These are phyloP conservation scores for Fragum fragum DNA, from an alignment of 2,888 invertebrate genomes.

Conservation along the genomic window DNA sequence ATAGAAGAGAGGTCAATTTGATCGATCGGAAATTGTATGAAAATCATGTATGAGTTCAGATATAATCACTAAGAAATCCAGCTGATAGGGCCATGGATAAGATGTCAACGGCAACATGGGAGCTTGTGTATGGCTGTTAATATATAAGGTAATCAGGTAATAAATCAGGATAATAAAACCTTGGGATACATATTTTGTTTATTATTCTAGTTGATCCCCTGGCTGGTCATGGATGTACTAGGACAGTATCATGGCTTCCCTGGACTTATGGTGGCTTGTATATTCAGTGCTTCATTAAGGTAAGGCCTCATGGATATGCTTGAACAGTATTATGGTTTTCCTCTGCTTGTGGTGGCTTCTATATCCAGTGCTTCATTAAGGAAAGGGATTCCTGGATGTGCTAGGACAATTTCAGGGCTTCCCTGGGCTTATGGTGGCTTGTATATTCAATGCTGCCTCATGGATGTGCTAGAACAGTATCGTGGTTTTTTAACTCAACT, in stretches of 20 bases:
- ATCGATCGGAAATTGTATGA: no score
- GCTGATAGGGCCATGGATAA: no score
- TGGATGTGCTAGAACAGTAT: slow-evolving; percentile 74
- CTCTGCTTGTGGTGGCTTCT: slow-evolving; percentile 80
- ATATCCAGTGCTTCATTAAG: slow-evolving; percentile 76
- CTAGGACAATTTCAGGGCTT: slow-evolving; percentile 72
- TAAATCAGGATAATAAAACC: no score
- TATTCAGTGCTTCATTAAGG: no score
- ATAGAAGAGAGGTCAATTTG: no score
- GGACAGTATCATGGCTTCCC: slow-evolving; percentile 74
- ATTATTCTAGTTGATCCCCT: slow-evolving; percentile 72
- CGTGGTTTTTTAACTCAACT: slow-evolving; percentile 79
- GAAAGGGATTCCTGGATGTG: no score
- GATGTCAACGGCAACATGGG: no score
- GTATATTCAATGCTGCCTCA: slow-evolving; percentile 77
- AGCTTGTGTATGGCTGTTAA: no score
- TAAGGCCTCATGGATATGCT: slow-evolving; percentile 78
- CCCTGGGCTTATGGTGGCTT: slow-evolving; percentile 73
- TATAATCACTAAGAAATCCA: no score
- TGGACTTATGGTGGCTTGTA: slow-evolving; percentile 79
- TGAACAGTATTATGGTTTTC: slow-evolving; percentile 73
- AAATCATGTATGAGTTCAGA: no score
- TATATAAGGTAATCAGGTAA: no score
- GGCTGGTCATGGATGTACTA: slow-evolving; percentile 78
- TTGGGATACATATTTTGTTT: background rate